A percentile compares a stretch with the other conserved stretches of the same genome.
phyloP scores from a whole-genome alignment of 2,113 vertebrate genomes.

The Rattus rattus region DNA sequence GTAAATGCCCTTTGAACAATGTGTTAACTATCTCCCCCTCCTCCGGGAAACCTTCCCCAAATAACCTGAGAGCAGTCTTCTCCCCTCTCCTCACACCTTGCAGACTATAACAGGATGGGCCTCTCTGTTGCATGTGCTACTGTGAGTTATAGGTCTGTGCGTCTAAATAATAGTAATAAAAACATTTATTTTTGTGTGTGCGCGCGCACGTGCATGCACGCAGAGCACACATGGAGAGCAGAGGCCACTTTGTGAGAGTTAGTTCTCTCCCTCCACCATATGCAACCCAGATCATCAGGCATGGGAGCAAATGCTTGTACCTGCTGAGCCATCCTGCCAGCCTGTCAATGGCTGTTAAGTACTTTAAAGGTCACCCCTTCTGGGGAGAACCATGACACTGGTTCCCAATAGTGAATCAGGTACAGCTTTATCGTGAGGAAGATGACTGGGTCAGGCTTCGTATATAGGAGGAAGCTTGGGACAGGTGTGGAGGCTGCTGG shows the following conservation, averaged over 20 bases:
- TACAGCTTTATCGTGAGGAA: not conserved
- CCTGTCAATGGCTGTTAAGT: not conserved
- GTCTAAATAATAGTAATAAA: not conserved
- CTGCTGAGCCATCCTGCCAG: not conserved
- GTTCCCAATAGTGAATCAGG: no score
- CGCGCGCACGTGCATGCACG: no score
- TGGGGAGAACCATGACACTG: not conserved
- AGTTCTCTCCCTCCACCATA: not conserved
- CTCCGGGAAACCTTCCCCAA: constrained; percentile 21
- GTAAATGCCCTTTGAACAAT: not conserved
- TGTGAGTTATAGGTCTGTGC: not conserved
- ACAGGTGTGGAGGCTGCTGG: not conserved
- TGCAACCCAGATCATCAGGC: not conserved
- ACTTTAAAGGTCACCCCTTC: not conserved
- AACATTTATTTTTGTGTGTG: not conserved
- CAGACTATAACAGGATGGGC: not conserved
- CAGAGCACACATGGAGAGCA: not conserved
- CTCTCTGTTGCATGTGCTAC: not conserved
- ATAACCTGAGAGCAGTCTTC: not conserved
- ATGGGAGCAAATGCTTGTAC: not conserved
- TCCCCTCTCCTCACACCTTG: not conserved
- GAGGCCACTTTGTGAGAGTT: not conserved
- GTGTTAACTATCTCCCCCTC: not conserved
- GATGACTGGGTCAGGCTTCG: not conserved
- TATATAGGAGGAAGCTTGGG: not conserved